Percentiles rank a stretch among this genome's conserved stretches.
Conservation (phyloP, 1,140 invertebrate species). For the Microplitis demolitor region DNA sequence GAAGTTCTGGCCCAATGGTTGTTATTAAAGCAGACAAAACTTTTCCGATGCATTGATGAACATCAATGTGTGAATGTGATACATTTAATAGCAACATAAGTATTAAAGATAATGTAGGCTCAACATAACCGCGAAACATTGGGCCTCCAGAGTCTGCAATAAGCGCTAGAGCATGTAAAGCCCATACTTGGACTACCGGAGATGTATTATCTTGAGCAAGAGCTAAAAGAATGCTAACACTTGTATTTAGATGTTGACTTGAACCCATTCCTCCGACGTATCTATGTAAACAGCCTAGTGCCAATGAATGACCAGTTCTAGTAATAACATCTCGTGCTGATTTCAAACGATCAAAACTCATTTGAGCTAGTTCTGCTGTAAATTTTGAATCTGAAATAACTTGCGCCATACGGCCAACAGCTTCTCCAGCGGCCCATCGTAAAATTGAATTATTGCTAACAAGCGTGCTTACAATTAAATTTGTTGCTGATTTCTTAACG, state of each 20-base stretch:
- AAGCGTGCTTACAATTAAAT: constrained; percentile 80
- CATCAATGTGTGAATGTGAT: constrained; percentile 87
- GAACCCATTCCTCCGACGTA: constrained; percentile 91
- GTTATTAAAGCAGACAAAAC: constrained; percentile 92
- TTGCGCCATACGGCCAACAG: constrained; percentile 87
- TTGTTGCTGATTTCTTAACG: constrained; percentile 83
- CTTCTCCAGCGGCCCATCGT: constrained; percentile 86
- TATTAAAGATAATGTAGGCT: constrained; percentile 87
- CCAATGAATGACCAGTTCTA: constrained; percentile 89
- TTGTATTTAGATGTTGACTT: constrained; percentile 89
- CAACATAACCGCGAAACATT: constrained; percentile 97
- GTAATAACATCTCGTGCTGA: constrained; percentile 86
- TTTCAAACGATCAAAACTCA: constrained; percentile 88
- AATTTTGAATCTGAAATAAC: constrained; percentile 84
- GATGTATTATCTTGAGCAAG: constrained; percentile 91
- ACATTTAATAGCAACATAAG: constrained; percentile 89
- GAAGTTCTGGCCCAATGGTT: constrained; percentile 96
- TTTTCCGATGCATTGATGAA: constrained; percentile 94
- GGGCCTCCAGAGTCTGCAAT: constrained; percentile 98
- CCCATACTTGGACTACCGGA: constrained; percentile 94
- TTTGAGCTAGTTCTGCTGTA: constrained; percentile 89
- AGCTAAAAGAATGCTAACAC: constrained; percentile 91
- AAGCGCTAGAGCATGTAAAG: constrained; percentile 90
- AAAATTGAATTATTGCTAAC: constrained; percentile 84
- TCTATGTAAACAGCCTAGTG: constrained; percentile 88